Conservation (phyloP, 2,888 invertebrate genomes). For the Patella ulyssiponensis region DNA sequence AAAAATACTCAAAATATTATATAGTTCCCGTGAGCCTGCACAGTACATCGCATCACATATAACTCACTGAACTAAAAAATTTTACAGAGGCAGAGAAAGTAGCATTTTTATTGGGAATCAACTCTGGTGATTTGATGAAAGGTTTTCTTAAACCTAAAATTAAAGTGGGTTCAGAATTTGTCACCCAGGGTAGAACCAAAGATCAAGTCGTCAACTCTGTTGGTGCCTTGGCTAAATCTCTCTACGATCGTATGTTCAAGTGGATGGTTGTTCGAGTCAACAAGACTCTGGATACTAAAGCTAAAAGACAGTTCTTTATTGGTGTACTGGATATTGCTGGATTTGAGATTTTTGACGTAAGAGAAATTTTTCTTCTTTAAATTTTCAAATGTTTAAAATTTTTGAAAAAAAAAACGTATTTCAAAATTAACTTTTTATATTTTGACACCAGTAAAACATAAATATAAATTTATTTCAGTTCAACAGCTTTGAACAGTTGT, state of each 20-base stretch:
- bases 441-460: neutral
- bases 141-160: slow-evolving; percentile 91
- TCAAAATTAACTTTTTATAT: no score
- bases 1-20: no score
- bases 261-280: slow-evolving; percentile 99
- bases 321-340: slow-evolving; percentile 99
- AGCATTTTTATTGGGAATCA: slow-evolving; percentile 91
- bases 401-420: no score
- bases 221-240: slow-evolving; percentile 73
- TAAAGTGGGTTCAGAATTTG: slow-evolving; percentile 97
- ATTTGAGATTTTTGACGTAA: slow-evolving; percentile 97
- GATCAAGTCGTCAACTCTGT: slow-evolving; percentile 76
- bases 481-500: slow-evolving; percentile 98
- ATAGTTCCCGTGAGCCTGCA: no score
- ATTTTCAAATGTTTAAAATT: no score
- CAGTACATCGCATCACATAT: no score
- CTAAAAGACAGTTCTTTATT: slow-evolving; percentile 98
- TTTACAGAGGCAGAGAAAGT: slow-evolving; percentile 87
- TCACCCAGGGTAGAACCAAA: slow-evolving; percentile 98
- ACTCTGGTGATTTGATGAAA: slow-evolving; percentile 86
- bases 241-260: slow-evolving; percentile 74
- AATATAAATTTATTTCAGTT: slow-evolving; percentile 77
- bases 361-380: slow-evolving; percentile 12
- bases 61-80: no score
- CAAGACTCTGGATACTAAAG: slow-evolving; percentile 98